phyloP scores from a whole-genome alignment of 2,797 vertebrate species.

The Orestias chungarensis region DNA sequence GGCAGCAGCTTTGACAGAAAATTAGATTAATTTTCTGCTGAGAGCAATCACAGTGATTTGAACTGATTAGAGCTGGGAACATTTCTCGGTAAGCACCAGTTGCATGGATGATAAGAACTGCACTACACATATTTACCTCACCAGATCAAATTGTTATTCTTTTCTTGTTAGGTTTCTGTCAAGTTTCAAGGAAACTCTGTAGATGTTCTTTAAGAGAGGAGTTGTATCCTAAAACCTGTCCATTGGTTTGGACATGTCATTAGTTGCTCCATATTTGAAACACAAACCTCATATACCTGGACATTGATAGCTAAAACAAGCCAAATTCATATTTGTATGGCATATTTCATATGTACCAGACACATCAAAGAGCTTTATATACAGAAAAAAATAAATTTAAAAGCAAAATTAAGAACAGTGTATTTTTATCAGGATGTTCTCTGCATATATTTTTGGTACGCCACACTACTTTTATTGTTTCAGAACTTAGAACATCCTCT shows the following conservation, averaged over 20 bases:
- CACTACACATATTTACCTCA: slow-evolving; percentile 45
- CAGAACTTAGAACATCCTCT: too few species aligned
- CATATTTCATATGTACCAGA: too few species aligned
- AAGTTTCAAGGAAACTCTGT: slow-evolving; percentile 38
- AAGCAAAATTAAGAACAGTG: too few species aligned
- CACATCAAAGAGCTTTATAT: too few species aligned
- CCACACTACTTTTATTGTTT: too few species aligned
- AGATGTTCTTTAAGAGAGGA: too few species aligned
- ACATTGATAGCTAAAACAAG: not conserved
- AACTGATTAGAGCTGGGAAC: slow-evolving; percentile 75
- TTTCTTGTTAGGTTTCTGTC: slow-evolving; percentile 33
- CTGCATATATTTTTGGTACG: too few species aligned
- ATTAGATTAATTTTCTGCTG: slow-evolving; percentile 78
- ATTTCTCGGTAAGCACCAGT: slow-evolving; percentile 63
- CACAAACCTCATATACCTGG: not conserved
- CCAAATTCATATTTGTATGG: too few species aligned
- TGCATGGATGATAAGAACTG: slow-evolving; percentile 55
- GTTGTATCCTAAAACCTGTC: slow-evolving; percentile 2
- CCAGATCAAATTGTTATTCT: slow-evolving; percentile 47
- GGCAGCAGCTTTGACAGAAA: slow-evolving; percentile 79
- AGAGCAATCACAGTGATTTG: slow-evolving; percentile 81
- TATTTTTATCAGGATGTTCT: too few species aligned
- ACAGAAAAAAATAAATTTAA: too few species aligned
- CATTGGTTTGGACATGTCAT: slow-evolving; percentile 18
- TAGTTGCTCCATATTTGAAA: not conserved